Evolutionary conservation across 2,888 invertebrate species (phyloP), one percentile per base, ranked within the genome.

Genomic region (Vesta saturnalis): DNA sequence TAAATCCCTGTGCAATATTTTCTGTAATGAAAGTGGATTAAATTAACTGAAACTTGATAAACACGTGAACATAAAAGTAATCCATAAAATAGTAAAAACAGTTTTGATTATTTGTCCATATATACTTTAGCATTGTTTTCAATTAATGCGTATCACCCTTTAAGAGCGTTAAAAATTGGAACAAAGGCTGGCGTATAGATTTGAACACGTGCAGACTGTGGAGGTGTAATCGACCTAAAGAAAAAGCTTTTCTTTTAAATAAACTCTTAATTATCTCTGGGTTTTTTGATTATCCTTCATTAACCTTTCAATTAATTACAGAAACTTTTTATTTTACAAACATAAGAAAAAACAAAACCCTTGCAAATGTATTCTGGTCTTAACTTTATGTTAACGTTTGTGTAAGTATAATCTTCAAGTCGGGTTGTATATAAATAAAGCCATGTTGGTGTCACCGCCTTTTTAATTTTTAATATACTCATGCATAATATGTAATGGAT

Each of bases 161-260:
- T 30, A 30, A 30, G n/a, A 39, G 39, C n/a, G 39, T 8, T 8
- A 8, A 23, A 23, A 23, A 23, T 23, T 23, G 8, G 23, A 23
- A 23, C 23, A 23, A 23, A 23, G 8, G 23, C 23, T 23, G 23
- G 8, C 23, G 4, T 39, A 39, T n/a, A 10, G n/a, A 39, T 39
- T 39, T 39, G 1, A n/a, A n/a, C 66, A 46, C 64, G 64, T 58
- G 58, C 35, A 64, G 49, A n/a, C 1, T 47, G 46, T 23, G 58
- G 30, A 47, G 58, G 58, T 64, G 64, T 49, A 21, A 39, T 10
- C 55, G 62, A 62, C 56, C 55, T 46, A 62, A 35, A 47, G 23
- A 52, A 54, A 61, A 61, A 60, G 35, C 54, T 18, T 52, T 54
- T 62, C 47, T n/a, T 21, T 52, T 60, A n/a, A n/a, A n/a, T n/a